A percentile compares a stretch with the other conserved stretches of the same genome.
Evolutionary conservation across 2,888 invertebrate species (phyloP).

Genomic region (Nineta flava): DNA sequence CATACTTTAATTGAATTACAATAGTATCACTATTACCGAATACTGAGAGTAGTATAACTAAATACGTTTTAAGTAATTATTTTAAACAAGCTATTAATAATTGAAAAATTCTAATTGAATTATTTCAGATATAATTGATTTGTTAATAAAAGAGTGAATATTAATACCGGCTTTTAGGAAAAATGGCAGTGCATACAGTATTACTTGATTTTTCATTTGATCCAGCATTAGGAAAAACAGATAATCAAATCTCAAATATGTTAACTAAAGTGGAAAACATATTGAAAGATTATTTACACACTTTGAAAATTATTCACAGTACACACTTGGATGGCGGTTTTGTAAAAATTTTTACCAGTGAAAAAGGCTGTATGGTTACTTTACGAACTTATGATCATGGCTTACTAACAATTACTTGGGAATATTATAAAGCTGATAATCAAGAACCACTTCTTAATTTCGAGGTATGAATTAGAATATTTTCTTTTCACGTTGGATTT

Average conservation of each 20-base stretch:
- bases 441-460: slow-evolving; percentile 56
- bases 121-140: too few species aligned
- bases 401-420: slow-evolving; percentile 64
- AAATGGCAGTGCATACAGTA: slow-evolving; percentile 66
- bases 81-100: too few species aligned
- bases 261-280: slow-evolving; percentile 52
- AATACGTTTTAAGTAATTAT: too few species aligned
- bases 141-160: too few species aligned
- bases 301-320: slow-evolving; percentile 50
- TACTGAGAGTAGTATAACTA: too few species aligned
- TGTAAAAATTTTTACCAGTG: slow-evolving; percentile 52
- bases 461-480: slow-evolving; percentile 42
- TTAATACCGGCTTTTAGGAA: slow-evolving; percentile 3
- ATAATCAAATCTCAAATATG: slow-evolving; percentile 45
- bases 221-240: slow-evolving; percentile 46
- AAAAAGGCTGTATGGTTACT: slow-evolving; percentile 50
- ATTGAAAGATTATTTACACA: slow-evolving; percentile 52
- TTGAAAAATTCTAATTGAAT: too few species aligned
- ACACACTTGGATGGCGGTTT: slow-evolving; percentile 53
- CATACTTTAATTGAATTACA: too few species aligned
- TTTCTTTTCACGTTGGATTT: too few species aligned
- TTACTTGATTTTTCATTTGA: slow-evolving; percentile 67
- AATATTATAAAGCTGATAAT: slow-evolving; percentile 61
- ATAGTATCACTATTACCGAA: too few species aligned
- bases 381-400: slow-evolving; percentile 60